These are phyloP conservation scores for Xyliphius kryptos DNA, from an alignment of 2,113 vertebrate species.

Conservation along the genomic window DNA sequence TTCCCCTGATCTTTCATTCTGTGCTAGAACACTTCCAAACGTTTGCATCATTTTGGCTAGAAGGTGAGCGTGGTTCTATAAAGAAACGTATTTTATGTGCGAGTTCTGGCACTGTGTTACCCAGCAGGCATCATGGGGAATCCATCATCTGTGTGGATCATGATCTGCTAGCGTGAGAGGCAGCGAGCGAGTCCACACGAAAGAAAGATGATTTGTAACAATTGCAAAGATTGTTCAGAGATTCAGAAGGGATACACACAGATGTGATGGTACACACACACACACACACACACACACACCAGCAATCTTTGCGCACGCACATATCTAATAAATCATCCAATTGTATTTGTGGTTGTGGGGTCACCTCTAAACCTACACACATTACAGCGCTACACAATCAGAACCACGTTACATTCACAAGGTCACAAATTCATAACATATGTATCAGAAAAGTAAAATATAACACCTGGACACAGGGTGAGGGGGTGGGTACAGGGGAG, in stretches of 20 bases:
- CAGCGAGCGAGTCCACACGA: conserved; percentile 56
- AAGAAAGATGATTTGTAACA: conserved; percentile 59
- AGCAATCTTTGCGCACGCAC: conserved; percentile 23
- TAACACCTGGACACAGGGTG: no score
- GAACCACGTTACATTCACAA: no score
- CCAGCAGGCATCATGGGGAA: not conserved
- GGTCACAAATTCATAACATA: no score
- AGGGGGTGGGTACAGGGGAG: no score
- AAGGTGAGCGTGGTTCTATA: no score
- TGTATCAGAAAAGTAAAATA: no score
- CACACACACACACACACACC: conserved; percentile 29
- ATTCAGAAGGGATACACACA: conserved; percentile 55
- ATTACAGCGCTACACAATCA: not conserved
- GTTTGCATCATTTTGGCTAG: no score
- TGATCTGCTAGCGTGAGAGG: conserved; percentile 55
- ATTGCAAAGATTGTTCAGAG: conserved; percentile 59
- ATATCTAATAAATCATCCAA: conserved; percentile 41
- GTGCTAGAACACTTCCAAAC: no score
- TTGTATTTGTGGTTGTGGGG: conserved; percentile 29
- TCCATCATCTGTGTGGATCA: not conserved
- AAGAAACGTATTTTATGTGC: no score
- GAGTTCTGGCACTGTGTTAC: not conserved
- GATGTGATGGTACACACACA: conserved; percentile 54
- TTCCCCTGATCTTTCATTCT: no score
- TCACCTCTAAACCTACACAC: not conserved